phyloP scores from a whole-genome alignment of 2,113 vertebrate species.

The Puntigrus tetrazona region DNA sequence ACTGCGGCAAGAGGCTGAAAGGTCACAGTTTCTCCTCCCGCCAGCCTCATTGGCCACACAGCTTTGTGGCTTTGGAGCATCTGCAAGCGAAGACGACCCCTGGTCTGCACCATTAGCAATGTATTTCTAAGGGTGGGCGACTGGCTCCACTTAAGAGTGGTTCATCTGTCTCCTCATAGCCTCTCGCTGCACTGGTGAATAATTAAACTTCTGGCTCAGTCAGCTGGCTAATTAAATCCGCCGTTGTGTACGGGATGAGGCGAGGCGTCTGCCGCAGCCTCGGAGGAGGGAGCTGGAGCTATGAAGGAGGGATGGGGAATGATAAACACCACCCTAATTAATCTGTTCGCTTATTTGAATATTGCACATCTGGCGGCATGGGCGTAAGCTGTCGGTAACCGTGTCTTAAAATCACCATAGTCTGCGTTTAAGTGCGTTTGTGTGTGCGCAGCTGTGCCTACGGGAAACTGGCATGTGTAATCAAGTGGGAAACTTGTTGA shows the following conservation, averaged over 20 bases:
- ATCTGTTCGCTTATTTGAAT: slow-evolving; percentile 46
- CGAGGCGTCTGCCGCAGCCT: slow-evolving; percentile 38
- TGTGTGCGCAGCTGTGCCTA: slow-evolving; percentile 10
- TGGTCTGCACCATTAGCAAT: background rate
- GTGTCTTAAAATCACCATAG: background rate
- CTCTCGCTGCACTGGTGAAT: slow-evolving; percentile 60
- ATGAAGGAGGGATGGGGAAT: slow-evolving; percentile 11
- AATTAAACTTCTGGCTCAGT: slow-evolving; percentile 71
- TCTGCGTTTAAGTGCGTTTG: slow-evolving; percentile 10
- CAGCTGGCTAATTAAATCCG: slow-evolving; percentile 74
- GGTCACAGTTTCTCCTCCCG: background rate
- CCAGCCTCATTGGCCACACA: background rate
- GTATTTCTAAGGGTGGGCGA: background rate
- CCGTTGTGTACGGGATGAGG: slow-evolving; percentile 46
- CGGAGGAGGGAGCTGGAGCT: slow-evolving; percentile 33
- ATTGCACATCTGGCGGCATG: slow-evolving; percentile 14
- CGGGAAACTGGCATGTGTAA: slow-evolving; percentile 63
- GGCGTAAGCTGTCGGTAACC: background rate
- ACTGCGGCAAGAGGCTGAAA: background rate
- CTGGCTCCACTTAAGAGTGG: slow-evolving; percentile 35
- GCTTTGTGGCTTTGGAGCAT: background rate
- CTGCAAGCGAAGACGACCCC: background rate
- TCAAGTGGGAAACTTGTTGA: slow-evolving; percentile 66
- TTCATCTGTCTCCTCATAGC: slow-evolving; percentile 8
- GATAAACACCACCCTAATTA: slow-evolving; percentile 55